These are phyloP conservation scores for Tyria jacobaeae DNA, from an alignment of 2,888 invertebrate genomes.

Conservation along the genomic window DNA sequence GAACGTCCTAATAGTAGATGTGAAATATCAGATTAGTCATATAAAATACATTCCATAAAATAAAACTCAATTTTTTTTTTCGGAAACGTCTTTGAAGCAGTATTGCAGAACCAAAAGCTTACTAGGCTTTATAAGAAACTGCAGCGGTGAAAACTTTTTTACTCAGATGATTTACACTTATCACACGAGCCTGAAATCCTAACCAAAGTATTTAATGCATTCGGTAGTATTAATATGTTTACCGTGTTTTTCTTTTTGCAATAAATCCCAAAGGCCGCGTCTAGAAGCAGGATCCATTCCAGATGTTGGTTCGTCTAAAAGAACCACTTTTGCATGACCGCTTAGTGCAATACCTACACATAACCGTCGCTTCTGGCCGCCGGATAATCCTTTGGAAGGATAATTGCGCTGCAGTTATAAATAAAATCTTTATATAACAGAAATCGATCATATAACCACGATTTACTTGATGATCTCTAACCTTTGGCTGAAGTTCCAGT, in stretches of 20 bases:
- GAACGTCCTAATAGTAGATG: constrained; percentile 90
- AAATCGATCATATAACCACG: not conserved
- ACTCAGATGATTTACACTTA: no score
- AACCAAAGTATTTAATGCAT: no score
- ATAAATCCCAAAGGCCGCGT: constrained; percentile 93
- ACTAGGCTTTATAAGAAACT: no score
- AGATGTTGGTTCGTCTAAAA: constrained; percentile 92
- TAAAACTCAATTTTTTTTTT: no score
- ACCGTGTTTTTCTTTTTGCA: constrained; percentile 90
- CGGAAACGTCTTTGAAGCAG: no score
- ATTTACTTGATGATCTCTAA: constrained; percentile 42
- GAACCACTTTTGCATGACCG: constrained; percentile 90
- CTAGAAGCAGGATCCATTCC: constrained; percentile 96
- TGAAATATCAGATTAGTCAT: no score
- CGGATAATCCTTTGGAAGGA: constrained; percentile 88
- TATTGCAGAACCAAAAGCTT: no score
- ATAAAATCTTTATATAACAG: not conserved
- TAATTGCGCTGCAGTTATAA: constrained; percentile 68
- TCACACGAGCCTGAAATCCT: no score
- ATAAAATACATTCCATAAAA: no score
- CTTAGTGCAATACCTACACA: constrained; percentile 92
- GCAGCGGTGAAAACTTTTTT: no score
- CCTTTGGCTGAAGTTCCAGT: constrained; percentile 89
- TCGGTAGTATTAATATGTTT: not conserved
- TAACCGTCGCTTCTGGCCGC: constrained; percentile 92